Evolutionary conservation across 1,140 invertebrate species (phyloP).

Genomic region (Drosophila murphyi): DNA sequence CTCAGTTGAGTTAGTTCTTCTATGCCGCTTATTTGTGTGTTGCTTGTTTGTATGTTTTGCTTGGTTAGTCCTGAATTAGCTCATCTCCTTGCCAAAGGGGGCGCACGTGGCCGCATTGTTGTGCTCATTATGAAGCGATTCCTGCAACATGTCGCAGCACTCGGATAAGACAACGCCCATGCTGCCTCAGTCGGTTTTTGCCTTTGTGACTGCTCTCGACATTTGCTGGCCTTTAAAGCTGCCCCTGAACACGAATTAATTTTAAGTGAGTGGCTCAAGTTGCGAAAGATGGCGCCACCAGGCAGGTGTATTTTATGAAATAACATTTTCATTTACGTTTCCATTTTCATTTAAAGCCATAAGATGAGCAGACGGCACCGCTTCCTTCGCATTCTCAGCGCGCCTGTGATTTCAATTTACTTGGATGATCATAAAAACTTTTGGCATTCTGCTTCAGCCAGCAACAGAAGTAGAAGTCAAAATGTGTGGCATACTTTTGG

Average conservation of each 20-base stretch:
- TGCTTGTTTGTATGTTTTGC: slow-evolving; percentile 29
- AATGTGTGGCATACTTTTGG: slow-evolving; percentile 44
- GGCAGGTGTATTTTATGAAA: slow-evolving; percentile 76
- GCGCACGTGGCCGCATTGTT: slow-evolving; percentile 62
- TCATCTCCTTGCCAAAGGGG: slow-evolving; percentile 20
- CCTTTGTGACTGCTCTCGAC: slow-evolving; percentile 16
- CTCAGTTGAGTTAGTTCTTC: slow-evolving; percentile 14
- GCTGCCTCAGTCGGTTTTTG: not conserved
- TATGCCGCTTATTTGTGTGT: slow-evolving; percentile 2
- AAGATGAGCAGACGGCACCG: slow-evolving; percentile 33
- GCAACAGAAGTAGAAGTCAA: not conserved
- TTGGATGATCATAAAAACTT: slow-evolving; percentile 65
- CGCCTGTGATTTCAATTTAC: slow-evolving; percentile 74
- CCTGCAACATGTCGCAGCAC: slow-evolving; percentile 62
- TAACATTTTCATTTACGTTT: slow-evolving; percentile 62
- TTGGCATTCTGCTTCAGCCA: slow-evolving; percentile 14
- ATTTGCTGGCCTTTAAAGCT: slow-evolving; percentile 55
- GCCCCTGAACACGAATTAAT: slow-evolving; percentile 59
- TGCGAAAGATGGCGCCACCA: slow-evolving; percentile 9
- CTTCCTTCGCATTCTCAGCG: not conserved
- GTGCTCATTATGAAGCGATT: slow-evolving; percentile 59
- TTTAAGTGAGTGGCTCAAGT: slow-evolving; percentile 46
- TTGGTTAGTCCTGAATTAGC: slow-evolving; percentile 46
- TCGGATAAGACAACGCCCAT: slow-evolving; percentile 17
- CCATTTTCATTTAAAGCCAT: slow-evolving; percentile 29